A percentile compares a stretch with the other conserved stretches of the same genome.
Evolutionary conservation across 1,140 invertebrate genomes (phyloP).

Genomic region (Zophobas atratus): DNA sequence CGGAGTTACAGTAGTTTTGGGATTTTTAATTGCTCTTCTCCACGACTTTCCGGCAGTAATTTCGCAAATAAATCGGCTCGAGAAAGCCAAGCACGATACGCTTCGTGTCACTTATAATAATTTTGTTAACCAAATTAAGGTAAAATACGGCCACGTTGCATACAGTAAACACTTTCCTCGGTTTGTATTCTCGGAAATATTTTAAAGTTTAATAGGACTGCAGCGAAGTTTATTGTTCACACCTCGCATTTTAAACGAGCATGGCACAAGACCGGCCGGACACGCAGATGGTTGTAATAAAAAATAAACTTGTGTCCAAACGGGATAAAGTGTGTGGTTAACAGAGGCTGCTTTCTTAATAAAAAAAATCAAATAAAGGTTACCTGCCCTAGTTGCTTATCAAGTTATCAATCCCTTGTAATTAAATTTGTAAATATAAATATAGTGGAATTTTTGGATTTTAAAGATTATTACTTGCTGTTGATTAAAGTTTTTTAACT

Average conservation of each 20-base stretch:
- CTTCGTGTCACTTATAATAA: slow-evolving; percentile 46
- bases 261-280: slow-evolving; percentile 22
- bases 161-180: slow-evolving; percentile 40
- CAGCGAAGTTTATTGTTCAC: slow-evolving; percentile 50
- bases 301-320: too few species aligned
- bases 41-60: slow-evolving; percentile 34
- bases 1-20: slow-evolving; percentile 39
- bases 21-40: slow-evolving; percentile 38
- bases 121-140: slow-evolving; percentile 51
- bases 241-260: slow-evolving; percentile 48
- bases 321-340: too few species aligned
- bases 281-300: background rate
- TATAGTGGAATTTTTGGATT: too few species aligned
- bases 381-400: too few species aligned
- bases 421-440: too few species aligned
- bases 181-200: slow-evolving; percentile 45
- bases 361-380: too few species aligned
- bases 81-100: slow-evolving; percentile 37
- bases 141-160: slow-evolving; percentile 43
- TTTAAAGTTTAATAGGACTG: slow-evolving; percentile 54
- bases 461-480: too few species aligned
- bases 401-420: too few species aligned
- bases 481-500: too few species aligned
- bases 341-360: too few species aligned
- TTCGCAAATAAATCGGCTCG: slow-evolving; percentile 34